These are phyloP conservation scores for Polyommatus iphigenia DNA, from an alignment of 2,888 invertebrate species.

Conservation along the genomic window DNA sequence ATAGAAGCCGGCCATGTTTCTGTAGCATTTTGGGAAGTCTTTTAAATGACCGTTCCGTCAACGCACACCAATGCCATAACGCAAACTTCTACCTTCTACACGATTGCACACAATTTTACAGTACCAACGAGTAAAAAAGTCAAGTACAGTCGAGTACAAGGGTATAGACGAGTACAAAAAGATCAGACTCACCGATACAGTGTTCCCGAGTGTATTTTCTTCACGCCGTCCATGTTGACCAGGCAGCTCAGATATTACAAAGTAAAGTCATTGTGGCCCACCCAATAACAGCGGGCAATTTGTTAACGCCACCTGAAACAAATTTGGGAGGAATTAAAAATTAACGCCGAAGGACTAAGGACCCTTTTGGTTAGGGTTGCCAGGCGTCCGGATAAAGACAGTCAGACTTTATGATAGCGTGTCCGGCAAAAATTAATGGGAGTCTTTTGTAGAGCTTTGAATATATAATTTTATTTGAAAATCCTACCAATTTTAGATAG, in stretches of 20 bases:
- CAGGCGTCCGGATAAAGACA: no score
- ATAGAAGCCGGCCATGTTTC: no score
- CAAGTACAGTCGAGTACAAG: background rate
- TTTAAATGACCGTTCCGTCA: no score
- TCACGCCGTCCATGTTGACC: conserved; percentile 74
- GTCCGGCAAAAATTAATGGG: no score
- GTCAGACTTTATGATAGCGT: no score
- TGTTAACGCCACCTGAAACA: conserved; percentile 40
- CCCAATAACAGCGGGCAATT: conserved; percentile 34
- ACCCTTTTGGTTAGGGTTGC: background rate
- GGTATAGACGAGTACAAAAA: background rate
- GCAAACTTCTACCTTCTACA: no score
- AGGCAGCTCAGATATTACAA: conserved; percentile 54
- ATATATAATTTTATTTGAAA: no score
- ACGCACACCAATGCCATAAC: no score
- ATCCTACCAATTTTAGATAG: no score
- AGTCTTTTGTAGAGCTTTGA: no score
- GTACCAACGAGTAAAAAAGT: background rate
- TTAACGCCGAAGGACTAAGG: background rate
- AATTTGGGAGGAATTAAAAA: conserved; percentile 9
- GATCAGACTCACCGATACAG: conserved; percentile 70
- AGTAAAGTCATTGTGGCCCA: conserved; percentile 60
- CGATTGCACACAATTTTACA: no score
- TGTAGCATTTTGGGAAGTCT: no score
- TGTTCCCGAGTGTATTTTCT: conserved; percentile 78